Evolutionary conservation across 2,113 vertebrate genomes (phyloP).

Genomic region (Athene noctua): DNA sequence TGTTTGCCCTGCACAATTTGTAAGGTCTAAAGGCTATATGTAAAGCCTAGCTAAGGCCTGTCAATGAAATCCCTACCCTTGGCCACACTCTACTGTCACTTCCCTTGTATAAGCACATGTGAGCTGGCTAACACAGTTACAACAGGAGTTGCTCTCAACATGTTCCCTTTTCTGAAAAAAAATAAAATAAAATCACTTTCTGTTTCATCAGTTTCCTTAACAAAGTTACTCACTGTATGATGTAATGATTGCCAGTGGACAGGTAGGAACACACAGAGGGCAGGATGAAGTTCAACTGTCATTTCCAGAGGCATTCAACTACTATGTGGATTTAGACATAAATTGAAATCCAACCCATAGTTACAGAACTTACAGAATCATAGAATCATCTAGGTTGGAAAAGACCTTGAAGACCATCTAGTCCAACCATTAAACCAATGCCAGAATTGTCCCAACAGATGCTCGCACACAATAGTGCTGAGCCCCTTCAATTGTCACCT

Average conservation of each 20-base stretch:
- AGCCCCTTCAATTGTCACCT: background rate
- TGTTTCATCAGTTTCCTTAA: background rate
- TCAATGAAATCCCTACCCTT: background rate
- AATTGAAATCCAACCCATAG: background rate
- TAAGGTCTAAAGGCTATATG: background rate
- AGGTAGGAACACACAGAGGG: background rate
- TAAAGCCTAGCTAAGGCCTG: background rate
- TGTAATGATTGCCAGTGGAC: background rate
- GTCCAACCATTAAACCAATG: too few species aligned
- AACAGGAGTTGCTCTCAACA: background rate
- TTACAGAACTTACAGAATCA: too few species aligned
- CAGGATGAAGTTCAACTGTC: background rate
- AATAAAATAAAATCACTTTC: background rate
- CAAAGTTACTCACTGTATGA: background rate
- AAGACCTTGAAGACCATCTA: too few species aligned
- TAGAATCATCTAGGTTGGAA: too few species aligned
- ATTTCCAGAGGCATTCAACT: background rate
- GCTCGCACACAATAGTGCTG: too few species aligned
- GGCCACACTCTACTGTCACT: background rate
- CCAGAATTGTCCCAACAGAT: background rate
- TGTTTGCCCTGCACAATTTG: background rate
- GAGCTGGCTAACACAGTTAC: background rate
- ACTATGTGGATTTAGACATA: background rate
- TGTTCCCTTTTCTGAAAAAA: background rate
- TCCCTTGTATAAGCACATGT: background rate